A percentile compares a stretch with the other conserved stretches of the same genome.
Conservation (phyloP, 1,140 invertebrate species). For the Rhyzopertha dominica region DNA sequence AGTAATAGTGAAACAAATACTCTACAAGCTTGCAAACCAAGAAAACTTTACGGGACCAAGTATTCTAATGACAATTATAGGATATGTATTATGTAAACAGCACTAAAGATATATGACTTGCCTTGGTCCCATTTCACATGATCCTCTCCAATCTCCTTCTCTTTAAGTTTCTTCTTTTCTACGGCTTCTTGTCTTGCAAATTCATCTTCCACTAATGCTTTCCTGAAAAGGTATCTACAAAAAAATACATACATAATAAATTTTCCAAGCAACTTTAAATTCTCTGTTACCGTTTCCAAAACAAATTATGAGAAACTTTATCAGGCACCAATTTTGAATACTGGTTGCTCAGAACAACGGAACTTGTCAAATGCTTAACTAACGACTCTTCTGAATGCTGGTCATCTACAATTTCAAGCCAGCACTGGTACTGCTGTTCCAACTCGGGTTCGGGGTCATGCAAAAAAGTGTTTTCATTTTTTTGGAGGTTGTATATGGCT, state of each 20-base stretch:
- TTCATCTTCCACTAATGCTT: constrained; percentile 55
- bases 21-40: too few relatives aligned
- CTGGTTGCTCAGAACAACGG: constrained; percentile 48
- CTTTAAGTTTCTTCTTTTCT: constrained; percentile 38
- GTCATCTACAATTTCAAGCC: constrained; percentile 49
- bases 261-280: neutral
- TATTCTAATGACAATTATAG: too few relatives aligned
- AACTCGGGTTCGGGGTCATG: constrained; percentile 43
- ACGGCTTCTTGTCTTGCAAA: constrained; percentile 47
- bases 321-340: constrained; percentile 53
- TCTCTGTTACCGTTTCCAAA: constrained; percentile 52
- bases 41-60: too few relatives aligned
- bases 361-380: constrained; percentile 46
- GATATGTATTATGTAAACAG: too few relatives aligned
- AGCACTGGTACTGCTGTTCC: constrained; percentile 45
- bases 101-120: constrained; percentile 17
- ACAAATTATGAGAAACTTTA: constrained; percentile 49
- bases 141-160: constrained; percentile 33
- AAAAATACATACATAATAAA: constrained; percentile 9
- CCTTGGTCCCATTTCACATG: constrained; percentile 45
- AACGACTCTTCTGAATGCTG: constrained; percentile 45
- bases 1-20: too few relatives aligned
- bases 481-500: constrained; percentile 45
- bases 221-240: constrained; percentile 54
- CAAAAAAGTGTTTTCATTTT: constrained; percentile 45